Evolutionary conservation across 2,113 vertebrate species (phyloP).

Genomic region (Peromyscus maniculatus): DNA sequence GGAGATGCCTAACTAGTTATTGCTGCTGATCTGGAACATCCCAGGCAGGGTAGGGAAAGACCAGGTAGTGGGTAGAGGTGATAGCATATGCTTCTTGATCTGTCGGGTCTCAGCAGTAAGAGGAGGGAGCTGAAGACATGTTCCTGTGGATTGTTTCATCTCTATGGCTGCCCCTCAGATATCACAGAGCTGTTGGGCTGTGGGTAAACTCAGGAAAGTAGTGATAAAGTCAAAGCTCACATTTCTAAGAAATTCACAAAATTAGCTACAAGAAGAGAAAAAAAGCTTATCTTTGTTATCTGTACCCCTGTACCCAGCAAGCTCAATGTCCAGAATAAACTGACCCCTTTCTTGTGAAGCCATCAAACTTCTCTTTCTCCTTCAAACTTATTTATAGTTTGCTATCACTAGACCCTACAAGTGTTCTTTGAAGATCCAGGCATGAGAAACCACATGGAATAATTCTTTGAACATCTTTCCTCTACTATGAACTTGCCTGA

Average conservation of each 20-base stretch:
- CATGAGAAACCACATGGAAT: conserved; percentile 74
- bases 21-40: not conserved
- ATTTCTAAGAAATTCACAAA: conserved; percentile 75
- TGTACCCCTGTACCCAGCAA: conserved; percentile 53
- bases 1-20: not conserved
- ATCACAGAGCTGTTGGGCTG: conserved; percentile 58
- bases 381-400: conserved; percentile 66
- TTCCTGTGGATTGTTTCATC: not conserved
- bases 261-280: conserved; percentile 65
- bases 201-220: conserved; percentile 61
- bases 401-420: conserved; percentile 67
- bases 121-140: not conserved
- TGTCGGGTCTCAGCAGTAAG: not conserved
- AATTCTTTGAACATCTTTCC: conserved; percentile 77
- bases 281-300: conserved; percentile 67
- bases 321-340: conserved; percentile 68
- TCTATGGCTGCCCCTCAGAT: not conserved
- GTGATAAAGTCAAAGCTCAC: conserved; percentile 58
- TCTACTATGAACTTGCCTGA: conserved; percentile 69
- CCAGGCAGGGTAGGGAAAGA: not conserved
- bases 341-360: conserved; percentile 77
- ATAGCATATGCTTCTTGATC: not conserved
- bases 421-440: conserved; percentile 68
- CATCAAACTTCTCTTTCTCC: conserved; percentile 44
- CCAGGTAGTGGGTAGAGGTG: not conserved